Percentiles rank a stretch among this genome's conserved stretches.
These are phyloP conservation scores for Geodia barretti DNA, from an alignment of 37 sponge, comb jelly and placozoan species.

Conservation along the genomic window DNA sequence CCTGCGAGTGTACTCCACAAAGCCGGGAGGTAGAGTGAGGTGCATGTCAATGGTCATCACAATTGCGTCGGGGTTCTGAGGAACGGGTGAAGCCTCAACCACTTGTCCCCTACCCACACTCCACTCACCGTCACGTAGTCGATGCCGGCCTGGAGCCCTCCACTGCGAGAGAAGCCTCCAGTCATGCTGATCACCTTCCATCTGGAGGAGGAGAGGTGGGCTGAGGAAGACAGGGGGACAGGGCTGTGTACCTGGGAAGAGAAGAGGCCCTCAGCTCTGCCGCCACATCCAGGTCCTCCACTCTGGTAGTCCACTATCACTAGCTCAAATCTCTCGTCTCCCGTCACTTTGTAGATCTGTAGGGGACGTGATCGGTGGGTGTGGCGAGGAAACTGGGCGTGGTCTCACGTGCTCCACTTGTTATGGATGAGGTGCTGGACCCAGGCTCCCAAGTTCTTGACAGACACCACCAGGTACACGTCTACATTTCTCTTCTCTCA, in stretches of 20 bases:
- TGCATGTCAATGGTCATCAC: slow-evolving; percentile 81
- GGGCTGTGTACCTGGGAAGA: slow-evolving; percentile 22
- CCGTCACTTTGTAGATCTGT: slow-evolving; percentile 43
- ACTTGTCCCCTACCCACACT: background rate
- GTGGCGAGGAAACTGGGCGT: background rate
- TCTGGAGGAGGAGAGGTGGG: slow-evolving; percentile 27
- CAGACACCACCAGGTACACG: slow-evolving; percentile 64
- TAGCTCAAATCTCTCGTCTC: slow-evolving; percentile 57
- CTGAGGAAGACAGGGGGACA: background rate
- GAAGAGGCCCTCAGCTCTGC: slow-evolving; percentile 24
- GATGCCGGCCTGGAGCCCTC: slow-evolving; percentile 70
- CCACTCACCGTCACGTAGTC: slow-evolving; percentile 58
- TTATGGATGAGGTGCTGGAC: slow-evolving; percentile 69
- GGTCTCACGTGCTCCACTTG: background rate
- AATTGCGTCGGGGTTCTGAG: slow-evolving; percentile 61
- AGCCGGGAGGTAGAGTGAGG: slow-evolving; percentile 63
- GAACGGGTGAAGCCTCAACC: background rate
- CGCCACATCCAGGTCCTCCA: slow-evolving; percentile 55
- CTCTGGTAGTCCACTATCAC: slow-evolving; percentile 75
- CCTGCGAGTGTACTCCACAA: slow-evolving; percentile 54
- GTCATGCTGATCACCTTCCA: slow-evolving; percentile 39
- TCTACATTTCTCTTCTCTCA: slow-evolving; percentile 54
- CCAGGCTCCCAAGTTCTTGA: slow-evolving; percentile 68
- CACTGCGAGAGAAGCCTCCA: slow-evolving; percentile 56
- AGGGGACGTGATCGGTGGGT: background rate